These are phyloP conservation scores for Sandelia bainsii DNA, from an alignment of 2,797 vertebrate species.

Conservation along the genomic window DNA sequence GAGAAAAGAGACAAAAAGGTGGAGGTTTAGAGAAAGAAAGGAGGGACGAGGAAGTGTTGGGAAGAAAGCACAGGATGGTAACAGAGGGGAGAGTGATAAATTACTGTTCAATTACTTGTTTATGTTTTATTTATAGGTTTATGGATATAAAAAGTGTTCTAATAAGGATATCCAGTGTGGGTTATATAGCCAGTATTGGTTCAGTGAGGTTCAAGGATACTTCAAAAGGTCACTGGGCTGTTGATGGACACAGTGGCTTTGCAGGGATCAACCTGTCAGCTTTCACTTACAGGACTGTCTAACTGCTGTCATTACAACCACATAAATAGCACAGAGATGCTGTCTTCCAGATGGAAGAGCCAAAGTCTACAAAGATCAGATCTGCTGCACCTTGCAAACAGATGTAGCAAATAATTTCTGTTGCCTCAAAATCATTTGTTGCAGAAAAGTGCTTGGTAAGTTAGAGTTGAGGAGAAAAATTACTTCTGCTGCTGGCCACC, in stretches of 20 bases:
- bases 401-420: slow-evolving; percentile 13
- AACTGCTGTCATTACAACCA: slow-evolving; percentile 39
- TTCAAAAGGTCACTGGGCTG: slow-evolving; percentile 32
- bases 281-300: slow-evolving; percentile 29
- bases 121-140: slow-evolving; percentile 4
- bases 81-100: not conserved
- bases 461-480: not conserved
- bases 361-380: slow-evolving; percentile 26
- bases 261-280: slow-evolving; percentile 57
- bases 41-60: not conserved
- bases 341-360: slow-evolving; percentile 28
- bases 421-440: slow-evolving; percentile 24
- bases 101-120: not conserved
- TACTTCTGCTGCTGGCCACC: not conserved
- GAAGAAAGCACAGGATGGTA: not conserved
- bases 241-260: slow-evolving; percentile 58
- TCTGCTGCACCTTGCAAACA: not conserved
- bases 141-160: not conserved
- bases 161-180: not conserved
- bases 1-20: not conserved
- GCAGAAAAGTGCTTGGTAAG: not conserved
- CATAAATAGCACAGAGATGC: slow-evolving; percentile 31
- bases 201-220: slow-evolving; percentile 56
- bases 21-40: not conserved
- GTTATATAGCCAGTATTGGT: not conserved